A percentile compares a stretch with the other conserved stretches of the same genome.
These are phyloP conservation scores for Gonatopus flavifemur DNA, from an alignment of 1,140 invertebrate species.

Conservation along the genomic window DNA sequence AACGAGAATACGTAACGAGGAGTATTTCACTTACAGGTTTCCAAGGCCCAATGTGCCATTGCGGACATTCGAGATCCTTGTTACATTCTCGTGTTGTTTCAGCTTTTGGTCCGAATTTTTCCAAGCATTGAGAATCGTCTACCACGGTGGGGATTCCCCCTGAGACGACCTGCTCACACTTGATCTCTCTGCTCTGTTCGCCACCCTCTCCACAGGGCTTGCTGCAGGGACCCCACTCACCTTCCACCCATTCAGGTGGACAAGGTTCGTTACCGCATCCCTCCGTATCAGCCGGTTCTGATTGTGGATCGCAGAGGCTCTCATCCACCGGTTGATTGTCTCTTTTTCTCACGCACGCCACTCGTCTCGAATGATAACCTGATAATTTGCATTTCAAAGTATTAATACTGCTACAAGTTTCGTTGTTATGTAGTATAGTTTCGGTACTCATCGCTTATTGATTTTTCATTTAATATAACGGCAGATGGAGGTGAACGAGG, in stretches of 20 bases:
- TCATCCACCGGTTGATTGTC: slow-evolving; percentile 71
- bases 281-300: slow-evolving; percentile 69
- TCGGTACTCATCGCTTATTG: background rate
- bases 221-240: slow-evolving; percentile 82
- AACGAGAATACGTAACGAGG: background rate
- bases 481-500: background rate
- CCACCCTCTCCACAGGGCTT: slow-evolving; percentile 78
- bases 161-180: slow-evolving; percentile 75
- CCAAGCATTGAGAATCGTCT: slow-evolving; percentile 73
- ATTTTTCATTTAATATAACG: no score
- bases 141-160: slow-evolving; percentile 67
- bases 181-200: slow-evolving; percentile 69
- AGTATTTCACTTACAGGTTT: slow-evolving; percentile 80
- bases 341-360: slow-evolving; percentile 70
- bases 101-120: slow-evolving; percentile 70
- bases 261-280: slow-evolving; percentile 78
- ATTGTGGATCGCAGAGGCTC: slow-evolving; percentile 74
- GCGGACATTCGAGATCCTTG: slow-evolving; percentile 73
- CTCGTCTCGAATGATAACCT: slow-evolving; percentile 74
- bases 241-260: slow-evolving; percentile 78
- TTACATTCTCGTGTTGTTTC: slow-evolving; percentile 74
- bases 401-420: no score
- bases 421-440: no score
- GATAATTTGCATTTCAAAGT: no score
- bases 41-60: slow-evolving; percentile 84